A percentile compares a stretch with the other conserved stretches of the same genome.
phyloP scores from a whole-genome alignment of 2,113 vertebrate genomes.

The Pontoporia blainvillei region DNA sequence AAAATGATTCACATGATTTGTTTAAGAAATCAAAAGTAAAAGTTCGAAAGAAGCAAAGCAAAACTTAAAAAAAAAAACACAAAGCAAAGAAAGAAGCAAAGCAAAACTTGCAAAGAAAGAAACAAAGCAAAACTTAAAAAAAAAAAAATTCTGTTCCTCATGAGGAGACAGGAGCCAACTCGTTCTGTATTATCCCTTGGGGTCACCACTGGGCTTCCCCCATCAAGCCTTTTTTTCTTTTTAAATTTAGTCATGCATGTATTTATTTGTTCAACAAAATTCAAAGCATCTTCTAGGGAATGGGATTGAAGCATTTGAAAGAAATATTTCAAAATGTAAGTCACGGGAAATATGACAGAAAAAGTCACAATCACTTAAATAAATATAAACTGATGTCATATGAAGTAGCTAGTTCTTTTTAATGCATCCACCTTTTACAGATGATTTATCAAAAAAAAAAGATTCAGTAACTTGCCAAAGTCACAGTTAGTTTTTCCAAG shows the following conservation, averaged over 20 bases:
- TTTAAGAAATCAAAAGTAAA: too few relatives aligned
- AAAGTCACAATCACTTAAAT: not conserved
- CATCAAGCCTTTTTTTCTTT: not conserved
- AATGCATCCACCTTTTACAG: not conserved
- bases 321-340: conserved; percentile 6
- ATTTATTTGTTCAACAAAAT: conserved; percentile 3
- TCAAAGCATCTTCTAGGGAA: not conserved
- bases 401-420: not conserved
- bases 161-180: not conserved
- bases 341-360: not conserved
- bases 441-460: not conserved
- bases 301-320: not conserved
- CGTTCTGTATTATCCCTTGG: not conserved
- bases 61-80: too few relatives aligned
- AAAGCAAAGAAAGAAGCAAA: not conserved
- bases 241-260: not conserved
- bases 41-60: too few relatives aligned
- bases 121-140: not conserved
- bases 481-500: not conserved
- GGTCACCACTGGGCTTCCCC: not conserved
- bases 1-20: not conserved
- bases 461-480: not conserved
- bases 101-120: not conserved
- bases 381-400: not conserved
- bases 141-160: not conserved